Evolutionary conservation across 2,797 vertebrate species (phyloP), one percentile per base, ranked within the genome.

Genomic region (Carduelis carduelis): DNA sequence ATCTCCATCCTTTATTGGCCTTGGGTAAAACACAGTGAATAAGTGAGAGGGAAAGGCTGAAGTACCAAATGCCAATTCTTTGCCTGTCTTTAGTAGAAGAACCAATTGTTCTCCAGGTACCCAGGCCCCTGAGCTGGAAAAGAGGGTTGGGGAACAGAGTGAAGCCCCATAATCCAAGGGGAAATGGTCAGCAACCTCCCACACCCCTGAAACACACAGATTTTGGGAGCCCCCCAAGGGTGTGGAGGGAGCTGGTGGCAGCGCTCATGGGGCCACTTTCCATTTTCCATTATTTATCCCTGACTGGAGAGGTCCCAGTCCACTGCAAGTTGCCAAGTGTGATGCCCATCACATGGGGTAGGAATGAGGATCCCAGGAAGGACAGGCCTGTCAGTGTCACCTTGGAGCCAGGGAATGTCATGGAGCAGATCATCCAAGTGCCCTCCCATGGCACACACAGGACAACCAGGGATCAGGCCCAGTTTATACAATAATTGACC

Each of bases 221-320:
- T 5, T 19, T 0, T 43, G 41, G 59, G 9, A 39, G 34, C 27
- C 23, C 14, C 17, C 46, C 12, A 12, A 27, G 21, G 9, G 12
- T 23, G 2, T 22, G 14, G n/a, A 46, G 59, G 22, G 19, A 46
- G 22, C 16, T 71, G 21, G 2, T 6, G 12, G 19, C 65, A 24
- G 21, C 32, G 10, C n/a, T 32, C 18, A 5, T 0, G 13, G 22
- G 55, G 21, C 6, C 18, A 4, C 8, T 76, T 47, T 5, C 17
- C 10, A 8, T 44, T 14, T 47, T 7, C 20, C 8, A 12, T 44
- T 14, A 7, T 49, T 59, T 59, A 10, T 55, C 57, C 28, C 18
- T 28, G 50, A 14, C 21, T 19, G 39, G 11, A 57, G 26, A 63
- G 21, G 26, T 24, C 34, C 8, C 15, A 47, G 32, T 5, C 6